phyloP scores from a whole-genome alignment of 2,888 invertebrate genomes.

The Celastrina argiolus region DNA sequence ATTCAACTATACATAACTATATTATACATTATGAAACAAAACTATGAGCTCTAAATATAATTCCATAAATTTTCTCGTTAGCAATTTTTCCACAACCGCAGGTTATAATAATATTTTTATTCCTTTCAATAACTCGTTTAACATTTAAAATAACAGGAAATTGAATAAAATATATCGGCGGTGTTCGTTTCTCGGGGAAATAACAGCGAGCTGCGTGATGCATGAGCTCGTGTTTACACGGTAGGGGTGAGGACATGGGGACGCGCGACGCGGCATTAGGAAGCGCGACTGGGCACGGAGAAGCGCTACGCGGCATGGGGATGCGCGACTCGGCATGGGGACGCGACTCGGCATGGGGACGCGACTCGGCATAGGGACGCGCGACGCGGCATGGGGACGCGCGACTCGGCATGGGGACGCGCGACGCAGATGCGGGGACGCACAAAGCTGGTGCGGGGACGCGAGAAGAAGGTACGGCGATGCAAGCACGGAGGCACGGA shows the following conservation, averaged over 20 bases:
- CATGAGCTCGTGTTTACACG: not conserved
- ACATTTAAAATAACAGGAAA: conserved; percentile 13
- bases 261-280: not conserved
- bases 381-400: too few species aligned
- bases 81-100: not conserved
- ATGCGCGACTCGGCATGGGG: too few species aligned
- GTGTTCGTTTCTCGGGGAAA: not conserved
- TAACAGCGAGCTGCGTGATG: not conserved
- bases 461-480: too few species aligned
- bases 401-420: too few species aligned
- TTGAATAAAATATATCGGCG: conserved; percentile 5
- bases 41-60: not conserved
- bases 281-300: too few species aligned
- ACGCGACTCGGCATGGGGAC: too few species aligned
- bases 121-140: not conserved
- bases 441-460: too few species aligned
- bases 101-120: not conserved
- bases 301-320: too few species aligned
- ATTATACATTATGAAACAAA: not conserved
- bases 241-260: not conserved
- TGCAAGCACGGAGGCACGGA: too few species aligned
- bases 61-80: not conserved
- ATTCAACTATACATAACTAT: too few species aligned
- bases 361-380: too few species aligned
- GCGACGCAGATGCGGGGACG: too few species aligned